Percentiles rank a stretch among this genome's conserved stretches.
These are phyloP conservation scores for Cranoglanis bouderius DNA, from an alignment of 2,113 vertebrate genomes.

Conservation along the genomic window DNA sequence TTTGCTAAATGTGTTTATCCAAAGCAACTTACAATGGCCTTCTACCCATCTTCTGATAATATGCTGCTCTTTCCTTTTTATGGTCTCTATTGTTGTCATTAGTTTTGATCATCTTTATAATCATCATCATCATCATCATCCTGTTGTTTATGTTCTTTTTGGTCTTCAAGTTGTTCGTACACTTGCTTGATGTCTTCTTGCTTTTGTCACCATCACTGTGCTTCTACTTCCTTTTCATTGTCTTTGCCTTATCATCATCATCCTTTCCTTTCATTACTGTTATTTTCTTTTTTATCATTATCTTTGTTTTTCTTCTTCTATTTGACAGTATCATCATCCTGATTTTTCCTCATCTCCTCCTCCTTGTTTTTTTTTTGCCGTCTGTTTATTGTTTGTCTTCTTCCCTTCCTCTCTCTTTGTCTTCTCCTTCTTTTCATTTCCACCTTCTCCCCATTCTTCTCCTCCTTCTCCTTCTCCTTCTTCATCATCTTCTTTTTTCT, in stretches of 20 bases:
- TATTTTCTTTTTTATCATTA: neutral
- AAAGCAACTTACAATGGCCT: neutral
- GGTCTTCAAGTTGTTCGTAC: neutral
- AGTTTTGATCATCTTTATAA: neutral
- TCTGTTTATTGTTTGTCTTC: neutral
- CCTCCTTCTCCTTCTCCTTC: neutral
- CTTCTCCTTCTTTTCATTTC: slow-evolving; percentile 13
- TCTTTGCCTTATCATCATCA: neutral
- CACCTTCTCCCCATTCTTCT: slow-evolving; percentile 15
- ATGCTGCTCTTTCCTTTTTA: neutral
- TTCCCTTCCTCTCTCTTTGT: neutral
- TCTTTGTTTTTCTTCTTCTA: neutral
- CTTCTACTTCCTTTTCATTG: neutral
- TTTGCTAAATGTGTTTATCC: neutral
- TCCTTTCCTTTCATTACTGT: neutral
- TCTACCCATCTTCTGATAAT: neutral
- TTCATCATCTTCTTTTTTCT: slow-evolving; percentile 8
- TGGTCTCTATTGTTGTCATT: neutral
- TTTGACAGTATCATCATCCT: neutral
- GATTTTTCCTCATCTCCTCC: too few species aligned
- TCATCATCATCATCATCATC: neutral
- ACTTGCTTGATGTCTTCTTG: neutral
- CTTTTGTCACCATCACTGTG: neutral
- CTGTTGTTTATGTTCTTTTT: neutral
- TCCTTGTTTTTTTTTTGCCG: too few species aligned